Percentiles rank a stretch among this genome's conserved stretches.
These are phyloP conservation scores for Drosophila mojavensis DNA, from an alignment of 1,140 invertebrate species.

Conservation along the genomic window DNA sequence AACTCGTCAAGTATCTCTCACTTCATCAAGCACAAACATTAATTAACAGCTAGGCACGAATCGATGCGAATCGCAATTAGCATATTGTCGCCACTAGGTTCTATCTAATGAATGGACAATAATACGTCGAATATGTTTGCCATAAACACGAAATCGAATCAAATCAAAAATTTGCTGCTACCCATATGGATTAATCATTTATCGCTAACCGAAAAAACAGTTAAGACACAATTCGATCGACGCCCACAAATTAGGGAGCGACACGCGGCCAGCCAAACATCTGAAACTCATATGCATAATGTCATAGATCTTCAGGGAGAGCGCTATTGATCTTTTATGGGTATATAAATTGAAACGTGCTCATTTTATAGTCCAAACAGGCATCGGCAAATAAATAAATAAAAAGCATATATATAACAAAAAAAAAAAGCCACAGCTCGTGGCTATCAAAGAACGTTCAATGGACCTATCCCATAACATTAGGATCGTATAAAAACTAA, in stretches of 20 bases:
- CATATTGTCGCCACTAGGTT: slow-evolving; percentile 67
- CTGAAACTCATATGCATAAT: slow-evolving; percentile 15
- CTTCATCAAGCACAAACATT: slow-evolving; percentile 54
- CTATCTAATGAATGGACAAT: slow-evolving; percentile 62
- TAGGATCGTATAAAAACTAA: slow-evolving; percentile 21
- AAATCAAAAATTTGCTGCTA: slow-evolving; percentile 33
- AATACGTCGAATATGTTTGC: slow-evolving; percentile 41
- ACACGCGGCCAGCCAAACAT: slow-evolving; percentile 10
- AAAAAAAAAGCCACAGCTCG: slow-evolving; percentile 13
- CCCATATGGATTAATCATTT: slow-evolving; percentile 37
- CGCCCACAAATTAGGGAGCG: slow-evolving; percentile 50
- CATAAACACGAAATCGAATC: slow-evolving; percentile 31
- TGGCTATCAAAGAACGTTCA: slow-evolving; percentile 28
- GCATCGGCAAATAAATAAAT: not conserved
- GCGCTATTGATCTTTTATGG: slow-evolving; percentile 50
- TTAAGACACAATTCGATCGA: slow-evolving; percentile 33
- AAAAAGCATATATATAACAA: not conserved
- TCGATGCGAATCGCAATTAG: slow-evolving; percentile 48
- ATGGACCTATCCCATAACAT: slow-evolving; percentile 40
- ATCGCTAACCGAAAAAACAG: slow-evolving; percentile 12
- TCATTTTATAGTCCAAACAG: slow-evolving; percentile 56
- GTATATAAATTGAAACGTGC: slow-evolving; percentile 68
- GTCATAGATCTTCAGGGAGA: slow-evolving; percentile 26
- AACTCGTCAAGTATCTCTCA: not conserved
- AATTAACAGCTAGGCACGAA: slow-evolving; percentile 42